phyloP scores from a whole-genome alignment of 2,888 invertebrate species.

The Oligia strigilis region DNA sequence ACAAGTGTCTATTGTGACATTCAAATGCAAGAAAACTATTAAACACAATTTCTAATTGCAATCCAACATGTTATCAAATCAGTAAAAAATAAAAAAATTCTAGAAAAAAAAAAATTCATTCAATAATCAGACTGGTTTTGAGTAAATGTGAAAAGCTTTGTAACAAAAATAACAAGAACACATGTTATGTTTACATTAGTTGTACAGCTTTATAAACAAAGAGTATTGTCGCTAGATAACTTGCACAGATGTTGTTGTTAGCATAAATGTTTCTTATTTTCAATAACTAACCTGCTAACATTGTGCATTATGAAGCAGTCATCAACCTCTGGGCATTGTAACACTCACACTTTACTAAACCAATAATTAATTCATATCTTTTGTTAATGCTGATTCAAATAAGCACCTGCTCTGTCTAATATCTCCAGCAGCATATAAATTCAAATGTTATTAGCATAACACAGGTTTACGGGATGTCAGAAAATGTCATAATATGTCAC shows the following conservation, averaged over 20 bases:
- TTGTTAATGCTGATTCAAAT: not conserved
- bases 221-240: conserved; percentile 39
- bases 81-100: conserved; percentile 1
- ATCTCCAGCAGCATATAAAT: too few relatives aligned
- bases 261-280: conserved; percentile 4
- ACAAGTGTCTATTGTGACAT: conserved; percentile 1
- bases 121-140: conserved; percentile 5
- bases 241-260: conserved; percentile 20
- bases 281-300: not conserved
- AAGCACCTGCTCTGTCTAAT: not conserved
- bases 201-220: conserved; percentile 13
- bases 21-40: conserved; percentile 23
- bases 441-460: too few relatives aligned
- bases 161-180: conserved; percentile 31
- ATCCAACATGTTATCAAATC: conserved; percentile 14
- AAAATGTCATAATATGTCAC: too few relatives aligned
- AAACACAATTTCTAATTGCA: conserved; percentile 40
- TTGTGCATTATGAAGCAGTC: conserved; percentile 20
- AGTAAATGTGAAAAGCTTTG: conserved; percentile 3
- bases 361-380: not conserved
- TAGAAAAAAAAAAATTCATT: not conserved
- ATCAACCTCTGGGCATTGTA: conserved; percentile 1
- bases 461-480: too few relatives aligned
- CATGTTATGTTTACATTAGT: conserved; percentile 22
- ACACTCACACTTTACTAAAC: not conserved